phyloP scores from a whole-genome alignment of 2,113 vertebrate genomes.

The Amphiprion percula region DNA sequence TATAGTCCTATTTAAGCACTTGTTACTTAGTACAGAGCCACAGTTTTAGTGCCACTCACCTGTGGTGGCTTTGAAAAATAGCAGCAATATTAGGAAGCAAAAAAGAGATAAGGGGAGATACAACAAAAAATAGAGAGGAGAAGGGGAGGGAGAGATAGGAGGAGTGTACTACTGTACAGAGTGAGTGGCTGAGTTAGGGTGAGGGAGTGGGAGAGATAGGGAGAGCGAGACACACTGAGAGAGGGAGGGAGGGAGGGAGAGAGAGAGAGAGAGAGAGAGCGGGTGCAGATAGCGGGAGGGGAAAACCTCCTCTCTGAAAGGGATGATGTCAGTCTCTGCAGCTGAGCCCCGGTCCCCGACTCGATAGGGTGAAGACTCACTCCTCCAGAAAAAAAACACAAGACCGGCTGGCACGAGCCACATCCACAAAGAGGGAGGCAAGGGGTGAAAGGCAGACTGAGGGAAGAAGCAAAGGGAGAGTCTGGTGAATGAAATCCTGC shows the following conservation, averaged over 20 bases:
- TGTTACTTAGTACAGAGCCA: constrained; percentile 44
- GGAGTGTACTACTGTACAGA: constrained; percentile 73
- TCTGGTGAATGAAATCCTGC: constrained; percentile 68
- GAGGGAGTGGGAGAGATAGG: constrained; percentile 45
- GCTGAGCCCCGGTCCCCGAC: constrained; percentile 83
- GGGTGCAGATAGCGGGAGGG: constrained; percentile 82
- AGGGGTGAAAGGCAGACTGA: constrained; percentile 48
- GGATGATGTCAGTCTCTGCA: constrained; percentile 90
- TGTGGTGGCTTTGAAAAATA: constrained; percentile 59
- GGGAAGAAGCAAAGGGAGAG: constrained; percentile 49
- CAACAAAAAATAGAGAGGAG: constrained; percentile 44
- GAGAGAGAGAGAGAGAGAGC: constrained; percentile 51
- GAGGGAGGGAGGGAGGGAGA: constrained; percentile 33
- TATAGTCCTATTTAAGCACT: constrained; percentile 32
- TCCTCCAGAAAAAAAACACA: constrained; percentile 61
- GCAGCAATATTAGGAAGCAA: constrained; percentile 57
- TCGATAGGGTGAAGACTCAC: constrained; percentile 77
- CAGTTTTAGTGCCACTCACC: constrained; percentile 41
- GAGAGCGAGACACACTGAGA: constrained; percentile 18
- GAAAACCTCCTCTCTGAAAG: constrained; percentile 86
- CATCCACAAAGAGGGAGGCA: constrained; percentile 54
- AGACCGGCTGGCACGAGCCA: constrained; percentile 50
- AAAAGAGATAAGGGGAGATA: constrained; percentile 47
- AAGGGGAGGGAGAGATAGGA: constrained; percentile 64
- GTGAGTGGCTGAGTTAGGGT: constrained; percentile 59